phyloP scores from a whole-genome alignment of 2,888 invertebrate genomes.

The Masnerella sp. region DNA sequence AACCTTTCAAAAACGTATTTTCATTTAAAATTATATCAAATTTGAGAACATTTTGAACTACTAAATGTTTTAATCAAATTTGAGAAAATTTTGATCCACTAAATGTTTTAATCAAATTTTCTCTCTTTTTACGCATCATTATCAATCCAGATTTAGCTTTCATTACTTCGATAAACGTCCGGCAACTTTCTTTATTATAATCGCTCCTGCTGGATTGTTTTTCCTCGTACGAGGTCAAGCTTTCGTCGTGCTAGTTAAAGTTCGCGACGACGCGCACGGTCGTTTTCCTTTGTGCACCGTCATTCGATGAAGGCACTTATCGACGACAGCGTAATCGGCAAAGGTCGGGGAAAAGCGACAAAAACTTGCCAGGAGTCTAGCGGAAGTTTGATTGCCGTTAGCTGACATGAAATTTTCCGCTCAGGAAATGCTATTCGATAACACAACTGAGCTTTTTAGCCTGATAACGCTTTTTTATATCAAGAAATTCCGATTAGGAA shows the following conservation, averaged over 20 bases:
- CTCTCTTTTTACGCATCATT: no score
- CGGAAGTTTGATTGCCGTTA: constrained; percentile 25
- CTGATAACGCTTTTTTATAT: no score
- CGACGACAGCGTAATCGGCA: constrained; percentile 16
- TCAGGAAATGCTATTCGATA: background rate
- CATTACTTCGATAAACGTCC: constrained; percentile 11
- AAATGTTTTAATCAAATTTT: no score
- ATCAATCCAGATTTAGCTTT: constrained; percentile 17
- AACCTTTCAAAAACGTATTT: no score
- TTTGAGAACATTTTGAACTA: no score
- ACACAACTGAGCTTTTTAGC: background rate
- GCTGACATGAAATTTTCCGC: no score
- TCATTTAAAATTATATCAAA: no score
- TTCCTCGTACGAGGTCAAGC: background rate
- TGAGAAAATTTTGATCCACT: no score
- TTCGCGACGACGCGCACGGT: no score
- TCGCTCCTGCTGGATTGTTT: constrained; percentile 15
- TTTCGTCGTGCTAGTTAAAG: constrained; percentile 14
- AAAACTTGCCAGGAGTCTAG: no score
- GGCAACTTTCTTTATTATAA: constrained; percentile 21
- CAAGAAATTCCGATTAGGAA: no score
- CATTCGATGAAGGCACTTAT: constrained; percentile 40
- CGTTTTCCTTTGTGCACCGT: constrained; percentile 36
- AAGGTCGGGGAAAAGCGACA: constrained; percentile 17
- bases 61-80: no score